phyloP scores from a whole-genome alignment of 1,140 invertebrate genomes.

The Calephelis virginiensis region DNA sequence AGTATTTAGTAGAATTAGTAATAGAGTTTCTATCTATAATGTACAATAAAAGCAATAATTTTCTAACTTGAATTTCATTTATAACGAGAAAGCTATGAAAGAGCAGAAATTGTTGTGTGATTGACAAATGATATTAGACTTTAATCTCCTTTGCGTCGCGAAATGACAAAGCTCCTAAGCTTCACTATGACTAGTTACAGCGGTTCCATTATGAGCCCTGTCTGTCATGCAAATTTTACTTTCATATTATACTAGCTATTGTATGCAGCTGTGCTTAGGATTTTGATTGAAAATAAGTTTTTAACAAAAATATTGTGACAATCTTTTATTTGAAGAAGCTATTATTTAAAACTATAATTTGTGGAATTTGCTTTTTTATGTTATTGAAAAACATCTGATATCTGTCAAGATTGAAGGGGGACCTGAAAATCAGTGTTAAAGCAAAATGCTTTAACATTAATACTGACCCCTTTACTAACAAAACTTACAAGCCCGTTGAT shows the following conservation, averaged over 20 bases:
- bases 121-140: constrained; percentile 11
- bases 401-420: too few species aligned
- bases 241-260: constrained; percentile 14
- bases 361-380: too few species aligned
- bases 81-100: constrained; percentile 8
- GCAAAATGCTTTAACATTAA: too few species aligned
- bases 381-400: too few species aligned
- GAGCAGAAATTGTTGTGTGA: constrained; percentile 12
- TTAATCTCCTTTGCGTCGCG: constrained; percentile 15
- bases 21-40: constrained; percentile 2
- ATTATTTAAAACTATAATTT: too few species aligned
- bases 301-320: background rate
- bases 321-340: too few species aligned
- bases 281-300: background rate
- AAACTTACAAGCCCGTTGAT: too few species aligned
- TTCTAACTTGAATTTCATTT: constrained; percentile 6
- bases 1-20: too few species aligned
- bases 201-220: constrained; percentile 5
- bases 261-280: background rate
- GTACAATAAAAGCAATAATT: constrained; percentile 13
- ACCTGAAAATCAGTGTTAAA: too few species aligned
- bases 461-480: too few species aligned
- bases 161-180: constrained; percentile 11
- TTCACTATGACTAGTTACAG: constrained; percentile 12
- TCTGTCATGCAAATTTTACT: constrained; percentile 5